Base-by-base conservation (phyloP, 2,888 invertebrate genomes). In the Diabrotica balteata region DNA sequence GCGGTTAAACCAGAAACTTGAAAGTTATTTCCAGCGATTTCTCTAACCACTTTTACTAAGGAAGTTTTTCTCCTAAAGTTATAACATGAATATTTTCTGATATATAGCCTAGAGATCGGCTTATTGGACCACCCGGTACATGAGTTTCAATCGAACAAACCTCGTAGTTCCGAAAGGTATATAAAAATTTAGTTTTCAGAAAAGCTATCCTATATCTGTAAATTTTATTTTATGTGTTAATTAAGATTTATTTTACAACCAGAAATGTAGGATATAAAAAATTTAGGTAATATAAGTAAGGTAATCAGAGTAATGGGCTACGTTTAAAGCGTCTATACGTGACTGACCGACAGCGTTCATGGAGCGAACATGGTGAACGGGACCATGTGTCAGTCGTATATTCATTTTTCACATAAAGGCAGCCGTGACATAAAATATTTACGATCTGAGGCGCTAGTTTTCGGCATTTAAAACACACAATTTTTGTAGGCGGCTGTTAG, bases 361-460 rank as follows among this genome's bases (percentile, higher is more conserved):
- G 47, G 44, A 49, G 47, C 43, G 50, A 49, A 59, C 45, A 59
- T 44, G 44, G 5, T 17, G 7, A 45, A 57, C 55, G 55, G 43
- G 55, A 57, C 53, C n/a, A n/a, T 45, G 53, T 53, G 47, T 53
- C 61, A 53, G 53, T 49, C 54, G 62, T 55, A 55, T 62, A 62
- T 62, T 62, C 62, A 62, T 62, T 62, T 62, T 62, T 62, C 62
- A 62, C 62, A 62, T 62, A 62, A 62, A 62, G 47, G n/a, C 17
- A 10, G 54, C 32, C 62, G 43, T 62, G 62, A 42, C 55, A 62
- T 62, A 55, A 62, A 62, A 55, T 62, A 62, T 62, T 62, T 43
- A 61, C 54, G 47, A 47, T 54, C 11, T 11, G 54, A 54, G n/a
- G 54, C 62, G 42, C 47, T 49, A 55, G n/a, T 62, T 47, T 62